A percentile compares a stretch with the other conserved stretches of the same genome.
These are phyloP conservation scores for Amia ocellicauda DNA, from an alignment of 2,113 vertebrate species.

Conservation along the genomic window DNA sequence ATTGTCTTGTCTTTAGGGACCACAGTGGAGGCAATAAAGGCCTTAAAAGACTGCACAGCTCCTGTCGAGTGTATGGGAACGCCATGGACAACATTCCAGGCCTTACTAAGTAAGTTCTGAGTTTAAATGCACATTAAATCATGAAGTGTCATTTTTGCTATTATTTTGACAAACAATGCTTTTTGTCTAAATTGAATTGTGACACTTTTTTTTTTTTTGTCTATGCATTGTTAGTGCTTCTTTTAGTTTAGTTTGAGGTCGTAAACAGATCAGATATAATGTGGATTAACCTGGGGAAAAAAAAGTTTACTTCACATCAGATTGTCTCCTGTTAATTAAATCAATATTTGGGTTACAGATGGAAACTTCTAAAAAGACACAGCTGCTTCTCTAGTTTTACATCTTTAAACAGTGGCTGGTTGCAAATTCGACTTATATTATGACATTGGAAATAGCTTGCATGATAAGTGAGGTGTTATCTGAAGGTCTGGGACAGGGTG, in stretches of 20 bases:
- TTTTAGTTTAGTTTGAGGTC: background rate
- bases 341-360: too few species aligned
- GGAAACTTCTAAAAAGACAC: too few species aligned
- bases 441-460: too few species aligned
- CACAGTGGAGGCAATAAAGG: conserved; percentile 89
- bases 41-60: conserved; percentile 67
- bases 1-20: conserved; percentile 82
- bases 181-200: background rate
- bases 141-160: background rate
- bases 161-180: background rate
- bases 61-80: conserved; percentile 87
- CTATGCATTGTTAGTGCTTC: background rate
- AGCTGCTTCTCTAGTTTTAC: too few species aligned
- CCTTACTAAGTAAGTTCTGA: conserved; percentile 83
- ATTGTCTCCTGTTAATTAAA: too few species aligned
- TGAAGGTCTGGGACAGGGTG: too few species aligned
- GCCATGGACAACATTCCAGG: conserved; percentile 83
- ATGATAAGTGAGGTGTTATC: too few species aligned
- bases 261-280: background rate
- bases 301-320: too few species aligned
- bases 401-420: too few species aligned
- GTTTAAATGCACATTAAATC: background rate
- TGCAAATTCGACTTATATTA: too few species aligned
- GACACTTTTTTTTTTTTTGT: background rate
- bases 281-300: background rate